Evolutionary conservation across 2,797 vertebrate species (phyloP).

Genomic region (Pseudochromis fuscus): DNA sequence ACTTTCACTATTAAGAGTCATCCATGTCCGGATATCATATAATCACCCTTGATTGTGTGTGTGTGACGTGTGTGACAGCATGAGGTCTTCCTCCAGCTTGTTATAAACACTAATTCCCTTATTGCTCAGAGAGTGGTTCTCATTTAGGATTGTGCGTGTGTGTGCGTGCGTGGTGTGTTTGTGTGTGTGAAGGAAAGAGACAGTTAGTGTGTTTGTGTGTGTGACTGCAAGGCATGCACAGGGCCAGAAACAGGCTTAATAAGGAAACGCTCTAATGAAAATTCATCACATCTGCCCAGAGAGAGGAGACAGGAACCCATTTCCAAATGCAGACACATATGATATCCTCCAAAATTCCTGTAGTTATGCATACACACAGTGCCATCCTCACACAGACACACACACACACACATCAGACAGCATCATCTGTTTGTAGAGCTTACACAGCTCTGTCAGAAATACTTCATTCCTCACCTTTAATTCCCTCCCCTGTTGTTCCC

Average conservation of each 20-base stretch:
- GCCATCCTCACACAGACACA: conserved; percentile 3
- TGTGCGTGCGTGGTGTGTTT: conserved; percentile 22
- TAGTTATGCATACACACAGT: too few relatives aligned
- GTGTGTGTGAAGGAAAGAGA: neutral
- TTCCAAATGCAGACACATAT: conserved; percentile 36
- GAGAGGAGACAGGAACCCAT: conserved; percentile 36
- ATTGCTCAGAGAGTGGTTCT: conserved; percentile 64
- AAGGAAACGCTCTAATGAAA: conserved; percentile 74
- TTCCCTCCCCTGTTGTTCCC: neutral
- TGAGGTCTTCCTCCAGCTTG: conserved; percentile 62
- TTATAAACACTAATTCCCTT: conserved; percentile 70
- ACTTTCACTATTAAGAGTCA: neutral
- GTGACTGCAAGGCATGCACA: conserved; percentile 60
- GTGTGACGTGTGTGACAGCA: conserved; percentile 41
- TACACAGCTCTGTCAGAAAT: conserved; percentile 27
- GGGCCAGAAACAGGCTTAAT: conserved; percentile 64
- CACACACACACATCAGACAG: neutral
- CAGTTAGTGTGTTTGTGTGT: conserved; percentile 16
- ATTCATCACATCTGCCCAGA: conserved; percentile 68
- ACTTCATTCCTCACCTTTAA: conserved; percentile 38
- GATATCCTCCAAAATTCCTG: conserved; percentile 32
- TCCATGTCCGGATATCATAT: conserved; percentile 7
- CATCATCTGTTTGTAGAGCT: conserved; percentile 23
- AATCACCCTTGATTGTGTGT: neutral
- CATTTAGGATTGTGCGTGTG: conserved; percentile 49